A percentile compares a stretch with the other conserved stretches of the same genome.
phyloP scores from a whole-genome alignment of 2,113 vertebrate genomes.

The Crocuta crocuta region DNA sequence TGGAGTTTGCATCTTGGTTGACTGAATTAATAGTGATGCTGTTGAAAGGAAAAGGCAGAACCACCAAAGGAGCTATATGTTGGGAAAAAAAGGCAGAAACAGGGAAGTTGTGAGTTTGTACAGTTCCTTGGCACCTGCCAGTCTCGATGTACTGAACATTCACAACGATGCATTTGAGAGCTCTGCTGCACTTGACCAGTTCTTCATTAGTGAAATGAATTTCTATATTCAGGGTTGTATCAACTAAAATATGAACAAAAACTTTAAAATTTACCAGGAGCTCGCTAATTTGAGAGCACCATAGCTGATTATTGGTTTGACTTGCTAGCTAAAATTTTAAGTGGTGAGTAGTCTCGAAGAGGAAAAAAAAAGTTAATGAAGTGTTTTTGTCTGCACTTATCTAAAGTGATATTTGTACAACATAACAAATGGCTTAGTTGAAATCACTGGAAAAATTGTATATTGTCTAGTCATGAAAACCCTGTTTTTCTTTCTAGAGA shows the following conservation, averaged over 20 bases:
- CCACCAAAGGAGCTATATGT: not conserved
- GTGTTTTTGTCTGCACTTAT: not conserved
- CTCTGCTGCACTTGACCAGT: not conserved
- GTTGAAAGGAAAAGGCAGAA: not conserved
- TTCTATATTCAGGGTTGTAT: not conserved
- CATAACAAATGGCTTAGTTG: not conserved
- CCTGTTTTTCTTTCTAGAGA: not conserved
- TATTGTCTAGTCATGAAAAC: not conserved
- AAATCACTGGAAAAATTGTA: not conserved
- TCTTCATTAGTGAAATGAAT: not conserved
- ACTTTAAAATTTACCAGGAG: not conserved
- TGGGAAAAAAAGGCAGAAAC: not conserved
- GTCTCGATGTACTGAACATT: not conserved
- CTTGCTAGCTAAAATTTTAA: constrained; percentile 2
- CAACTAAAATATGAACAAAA: not conserved
- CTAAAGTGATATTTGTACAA: not conserved
- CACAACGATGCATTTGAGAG: not conserved
- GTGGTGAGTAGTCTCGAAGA: not conserved
- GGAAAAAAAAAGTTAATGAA: not conserved
- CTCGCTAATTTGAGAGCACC: not conserved
- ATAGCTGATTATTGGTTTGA: not conserved
- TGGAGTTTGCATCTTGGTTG: not conserved
- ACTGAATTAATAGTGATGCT: not conserved
- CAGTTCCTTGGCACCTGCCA: not conserved
- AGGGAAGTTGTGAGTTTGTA: not conserved